A percentile compares a stretch with the other conserved stretches of the same genome.
These are phyloP conservation scores for Spatulosminthurus flaviceps DNA, from an alignment of 2,888 invertebrate genomes.

Conservation along the genomic window DNA sequence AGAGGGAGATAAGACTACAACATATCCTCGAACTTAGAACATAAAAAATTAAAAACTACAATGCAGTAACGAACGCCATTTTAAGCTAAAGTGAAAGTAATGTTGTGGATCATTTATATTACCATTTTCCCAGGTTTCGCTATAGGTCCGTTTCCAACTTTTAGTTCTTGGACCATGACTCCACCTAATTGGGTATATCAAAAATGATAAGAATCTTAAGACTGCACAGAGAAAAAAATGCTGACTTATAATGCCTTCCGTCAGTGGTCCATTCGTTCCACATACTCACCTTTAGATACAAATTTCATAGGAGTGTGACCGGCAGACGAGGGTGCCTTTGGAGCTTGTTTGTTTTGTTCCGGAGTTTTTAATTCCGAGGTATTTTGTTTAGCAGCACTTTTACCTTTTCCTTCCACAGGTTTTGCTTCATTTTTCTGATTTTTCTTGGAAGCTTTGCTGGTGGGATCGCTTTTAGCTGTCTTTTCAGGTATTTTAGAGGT, in stretches of 20 bases:
- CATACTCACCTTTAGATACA: slow-evolving; percentile 52
- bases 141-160: slow-evolving; percentile 79
- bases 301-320: slow-evolving; percentile 62
- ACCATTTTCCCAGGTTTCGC: slow-evolving; percentile 80
- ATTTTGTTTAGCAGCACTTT: neutral
- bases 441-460: neutral
- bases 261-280: no score
- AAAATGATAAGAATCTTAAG: no score
- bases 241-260: no score
- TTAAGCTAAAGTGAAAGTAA: neutral
- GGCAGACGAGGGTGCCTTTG: slow-evolving; percentile 57
- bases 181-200: slow-evolving; percentile 72
- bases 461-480: slow-evolving; percentile 6
- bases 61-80: no score
- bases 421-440: neutral
- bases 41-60: no score
- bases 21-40: no score
- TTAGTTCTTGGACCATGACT: slow-evolving; percentile 80
- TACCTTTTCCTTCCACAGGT: neutral
- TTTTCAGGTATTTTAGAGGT: slow-evolving; percentile 12
- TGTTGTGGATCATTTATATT: slow-evolving; percentile 43
- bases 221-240: no score
- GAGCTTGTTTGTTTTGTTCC: slow-evolving; percentile 53
- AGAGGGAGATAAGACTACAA: no score
- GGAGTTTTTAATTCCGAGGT: slow-evolving; percentile 53